Percentiles rank a stretch among this genome's conserved stretches.
Conservation (phyloP, 2,113 vertebrate species). For the Macroglossus sobrinus region DNA sequence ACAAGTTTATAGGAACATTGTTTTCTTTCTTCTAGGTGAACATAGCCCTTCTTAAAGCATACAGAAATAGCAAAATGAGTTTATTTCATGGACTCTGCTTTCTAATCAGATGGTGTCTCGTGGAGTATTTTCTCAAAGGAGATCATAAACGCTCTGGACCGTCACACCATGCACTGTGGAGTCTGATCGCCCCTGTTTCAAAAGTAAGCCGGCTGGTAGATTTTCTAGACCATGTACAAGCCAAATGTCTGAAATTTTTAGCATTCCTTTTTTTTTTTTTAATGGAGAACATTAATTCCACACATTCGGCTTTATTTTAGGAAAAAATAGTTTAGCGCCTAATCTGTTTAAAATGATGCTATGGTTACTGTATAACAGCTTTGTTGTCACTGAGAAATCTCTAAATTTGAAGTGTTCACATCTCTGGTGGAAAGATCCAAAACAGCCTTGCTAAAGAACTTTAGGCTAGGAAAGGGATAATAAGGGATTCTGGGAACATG, state of each 20-base stretch:
- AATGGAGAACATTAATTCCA: background rate
- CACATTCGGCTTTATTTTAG: background rate
- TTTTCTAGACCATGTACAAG: slow-evolving; percentile 10
- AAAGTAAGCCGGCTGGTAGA: background rate
- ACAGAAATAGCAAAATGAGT: background rate
- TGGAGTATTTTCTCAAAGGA: background rate
- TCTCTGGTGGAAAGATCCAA: background rate
- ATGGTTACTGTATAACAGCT: background rate
- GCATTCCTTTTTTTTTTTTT: background rate
- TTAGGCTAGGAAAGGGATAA: background rate
- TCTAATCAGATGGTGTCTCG: background rate
- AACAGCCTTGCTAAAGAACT: background rate
- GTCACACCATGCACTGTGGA: accelerated
- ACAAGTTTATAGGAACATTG: background rate
- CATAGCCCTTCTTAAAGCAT: background rate
- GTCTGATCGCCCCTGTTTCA: background rate
- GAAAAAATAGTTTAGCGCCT: background rate
- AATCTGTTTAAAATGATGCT: background rate
- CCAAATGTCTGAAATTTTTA: slow-evolving; percentile 19
- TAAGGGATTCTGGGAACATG: background rate
- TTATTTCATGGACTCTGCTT: background rate
- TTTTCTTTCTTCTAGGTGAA: background rate
- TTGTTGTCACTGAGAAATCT: background rate
- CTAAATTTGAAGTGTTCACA: background rate
- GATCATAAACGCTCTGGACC: background rate